phyloP scores from a whole-genome alignment of 2,888 invertebrate genomes.

The Melanargia galathea region DNA sequence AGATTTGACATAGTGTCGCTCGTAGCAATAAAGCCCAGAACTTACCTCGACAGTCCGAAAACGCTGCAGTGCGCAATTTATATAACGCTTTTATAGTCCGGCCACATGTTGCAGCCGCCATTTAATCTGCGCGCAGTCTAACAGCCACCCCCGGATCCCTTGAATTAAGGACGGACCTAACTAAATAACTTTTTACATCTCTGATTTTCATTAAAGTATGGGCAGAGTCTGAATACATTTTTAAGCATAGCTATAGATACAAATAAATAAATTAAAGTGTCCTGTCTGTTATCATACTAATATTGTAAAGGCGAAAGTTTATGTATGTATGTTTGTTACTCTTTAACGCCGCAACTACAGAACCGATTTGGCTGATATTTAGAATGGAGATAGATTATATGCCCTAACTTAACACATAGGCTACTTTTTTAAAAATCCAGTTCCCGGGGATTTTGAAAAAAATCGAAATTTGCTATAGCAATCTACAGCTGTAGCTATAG shows the following conservation, averaged over 20 bases:
- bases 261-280: too few relatives aligned
- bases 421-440: too few relatives aligned
- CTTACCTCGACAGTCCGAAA: constrained; percentile 31
- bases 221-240: neutral
- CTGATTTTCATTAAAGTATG: constrained; percentile 13
- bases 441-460: too few relatives aligned
- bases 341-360: too few relatives aligned
- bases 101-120: constrained; percentile 41
- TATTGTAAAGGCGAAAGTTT: too few relatives aligned
- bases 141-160: constrained; percentile 36
- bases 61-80: constrained; percentile 46
- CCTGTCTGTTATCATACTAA: too few relatives aligned
- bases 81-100: constrained; percentile 42
- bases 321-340: too few relatives aligned
- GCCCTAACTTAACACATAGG: too few relatives aligned
- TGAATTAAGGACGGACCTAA: constrained; percentile 21
- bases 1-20: neutral
- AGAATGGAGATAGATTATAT: too few relatives aligned
- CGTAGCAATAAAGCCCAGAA: constrained; percentile 21
- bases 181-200: constrained; percentile 9
- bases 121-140: constrained; percentile 40
- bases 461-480: too few relatives aligned
- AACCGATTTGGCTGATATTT: too few relatives aligned
- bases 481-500: too few relatives aligned
- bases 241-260: neutral